Base-by-base conservation (phyloP, 2,888 invertebrate genomes). In the Drosophila barbarae region DNA sequence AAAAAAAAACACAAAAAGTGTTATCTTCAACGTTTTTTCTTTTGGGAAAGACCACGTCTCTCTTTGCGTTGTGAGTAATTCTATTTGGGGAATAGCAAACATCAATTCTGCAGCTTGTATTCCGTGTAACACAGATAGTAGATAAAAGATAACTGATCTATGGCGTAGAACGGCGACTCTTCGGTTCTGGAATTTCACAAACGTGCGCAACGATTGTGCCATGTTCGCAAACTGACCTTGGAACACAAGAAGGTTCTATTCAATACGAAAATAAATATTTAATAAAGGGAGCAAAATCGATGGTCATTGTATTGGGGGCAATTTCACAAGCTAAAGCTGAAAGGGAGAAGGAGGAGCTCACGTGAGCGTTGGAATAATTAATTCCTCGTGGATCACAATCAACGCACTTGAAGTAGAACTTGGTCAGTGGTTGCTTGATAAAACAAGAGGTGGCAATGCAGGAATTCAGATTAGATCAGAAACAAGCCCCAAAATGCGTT, bases 111-210 rank as follows among this genome's bases (percentile, higher is more conserved):
- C 51, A 44, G 34, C 57, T 53, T 69, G 71, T 72, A 65, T 55
- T 66, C 59, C 18, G 21, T 75, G 71, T 72, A 76, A 82, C 18
- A 46, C 46, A 30, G 15, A 46, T 30, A 46, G 46, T 23, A 78
- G 79, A 82, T 82, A 79, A 41, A 60, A 72, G 72, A 70, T 70
- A 70, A 66, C 23, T 47, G 70, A 82, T 82, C 69, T 76, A 69
- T 65, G 66, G 55, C 54, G 73, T 61, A 47, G 41, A 21, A 13
- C 36, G 15, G 13, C 50, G 21, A 46, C 57, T 8, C 10, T 18
- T 15, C 23, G 26, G 28, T 74, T 74, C 64, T 52, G 36, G 71
- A 59, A 84, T 79, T 79, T 79, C 79, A 61, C 83, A 64, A 79
- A 65, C 13, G 34, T 41, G 38, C 39, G 79, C 60, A 79, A 79